Evolutionary conservation across 1,140 invertebrate genomes (phyloP).

Genomic region (Chelonus insularis): DNA sequence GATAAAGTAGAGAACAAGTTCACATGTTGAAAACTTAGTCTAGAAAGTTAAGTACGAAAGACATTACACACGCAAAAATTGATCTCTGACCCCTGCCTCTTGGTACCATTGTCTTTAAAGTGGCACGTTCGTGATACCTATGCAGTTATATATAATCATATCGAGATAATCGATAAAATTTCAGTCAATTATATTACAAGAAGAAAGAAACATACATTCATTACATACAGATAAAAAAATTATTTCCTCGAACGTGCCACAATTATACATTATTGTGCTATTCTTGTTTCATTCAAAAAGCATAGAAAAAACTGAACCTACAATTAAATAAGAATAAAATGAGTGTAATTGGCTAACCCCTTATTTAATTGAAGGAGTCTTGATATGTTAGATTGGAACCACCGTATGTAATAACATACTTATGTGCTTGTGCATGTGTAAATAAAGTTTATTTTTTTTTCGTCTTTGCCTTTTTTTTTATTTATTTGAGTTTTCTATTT

Average conservation of each 20-base stretch:
- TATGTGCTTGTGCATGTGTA: conserved; percentile 18
- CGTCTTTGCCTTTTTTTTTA: not conserved
- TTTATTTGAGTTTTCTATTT: not conserved
- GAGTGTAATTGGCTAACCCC: conserved; percentile 40
- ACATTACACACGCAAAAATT: conserved; percentile 37
- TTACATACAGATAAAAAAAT: not conserved
- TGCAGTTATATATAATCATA: not conserved
- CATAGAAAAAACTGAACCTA: conserved; percentile 45
- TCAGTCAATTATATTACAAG: not conserved
- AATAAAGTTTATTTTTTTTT: not conserved
- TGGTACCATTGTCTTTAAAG: not conserved
- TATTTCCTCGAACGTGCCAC: not conserved
- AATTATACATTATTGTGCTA: not conserved
- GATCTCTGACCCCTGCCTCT: conserved; percentile 47
- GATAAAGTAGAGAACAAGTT: conserved; percentile 41
- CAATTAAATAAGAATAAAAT: conserved; percentile 27
- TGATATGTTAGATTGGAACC: conserved; percentile 52
- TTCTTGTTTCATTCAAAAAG: conserved; percentile 34
- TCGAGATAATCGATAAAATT: not conserved
- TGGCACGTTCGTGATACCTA: not conserved
- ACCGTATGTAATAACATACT: conserved; percentile 33
- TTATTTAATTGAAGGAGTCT: conserved; percentile 32
- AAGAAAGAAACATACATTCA: not conserved
- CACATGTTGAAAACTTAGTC: conserved; percentile 8
- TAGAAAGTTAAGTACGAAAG: conserved; percentile 40